phyloP scores from a whole-genome alignment of 2,888 invertebrate genomes.

The Bombyx huttoni region DNA sequence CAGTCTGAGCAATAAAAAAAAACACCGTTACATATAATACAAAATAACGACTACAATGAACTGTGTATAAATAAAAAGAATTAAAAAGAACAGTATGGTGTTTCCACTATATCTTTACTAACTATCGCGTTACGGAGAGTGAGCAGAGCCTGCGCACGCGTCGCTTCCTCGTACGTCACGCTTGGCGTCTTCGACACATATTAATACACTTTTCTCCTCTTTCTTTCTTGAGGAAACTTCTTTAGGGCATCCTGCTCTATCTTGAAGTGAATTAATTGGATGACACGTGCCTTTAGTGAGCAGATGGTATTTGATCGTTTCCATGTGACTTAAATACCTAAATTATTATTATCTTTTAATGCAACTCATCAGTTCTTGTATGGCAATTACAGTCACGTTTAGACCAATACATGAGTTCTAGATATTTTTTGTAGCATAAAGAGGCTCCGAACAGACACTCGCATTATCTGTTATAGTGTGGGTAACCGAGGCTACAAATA shows the following conservation, averaged over 20 bases:
- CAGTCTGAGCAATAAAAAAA: too few relatives aligned
- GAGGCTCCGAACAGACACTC: too few relatives aligned
- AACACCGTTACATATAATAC: not conserved
- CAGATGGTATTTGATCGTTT: not conserved
- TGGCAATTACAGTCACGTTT: too few relatives aligned
- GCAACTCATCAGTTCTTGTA: too few relatives aligned
- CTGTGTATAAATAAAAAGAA: not conserved
- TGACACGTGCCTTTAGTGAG: conserved; percentile 16
- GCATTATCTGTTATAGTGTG: too few relatives aligned
- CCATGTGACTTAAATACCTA: too few relatives aligned
- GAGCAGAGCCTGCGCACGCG: conserved; percentile 39
- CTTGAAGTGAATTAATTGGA: conserved; percentile 12
- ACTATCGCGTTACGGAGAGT: conserved; percentile 24
- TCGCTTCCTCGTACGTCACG: conserved; percentile 28
- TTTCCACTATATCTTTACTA: conserved; percentile 17
- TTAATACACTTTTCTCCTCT: not conserved
- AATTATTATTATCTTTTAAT: too few relatives aligned
- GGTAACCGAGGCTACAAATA: too few relatives aligned
- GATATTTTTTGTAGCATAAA: too few relatives aligned
- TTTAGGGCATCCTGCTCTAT: not conserved
- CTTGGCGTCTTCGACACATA: conserved; percentile 31
- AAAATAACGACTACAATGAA: not conserved
- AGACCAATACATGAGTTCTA: too few relatives aligned
- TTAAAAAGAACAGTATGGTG: conserved; percentile 28
- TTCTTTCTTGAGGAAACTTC: not conserved